Conservation (phyloP, 2,888 invertebrate genomes). For the Bhutanitis thaidina region DNA sequence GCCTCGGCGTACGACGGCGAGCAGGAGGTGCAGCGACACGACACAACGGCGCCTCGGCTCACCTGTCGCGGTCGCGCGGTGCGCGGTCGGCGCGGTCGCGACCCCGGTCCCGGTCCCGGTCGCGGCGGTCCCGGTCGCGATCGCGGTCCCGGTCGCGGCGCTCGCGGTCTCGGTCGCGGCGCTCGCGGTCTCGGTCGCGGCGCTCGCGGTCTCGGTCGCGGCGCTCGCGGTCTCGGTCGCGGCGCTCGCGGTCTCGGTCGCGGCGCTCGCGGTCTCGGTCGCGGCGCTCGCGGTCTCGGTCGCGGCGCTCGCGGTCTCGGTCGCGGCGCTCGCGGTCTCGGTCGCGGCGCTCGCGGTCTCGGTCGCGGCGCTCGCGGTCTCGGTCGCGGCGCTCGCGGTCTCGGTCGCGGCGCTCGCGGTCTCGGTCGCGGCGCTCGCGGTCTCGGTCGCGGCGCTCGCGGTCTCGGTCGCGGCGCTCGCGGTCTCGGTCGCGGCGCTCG, state of each 20-base stretch:
- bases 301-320: constrained; percentile 45
- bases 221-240: constrained; percentile 46
- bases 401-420: constrained; percentile 38
- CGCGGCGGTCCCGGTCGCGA: constrained; percentile 31
- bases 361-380: constrained; percentile 41
- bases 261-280: constrained; percentile 28
- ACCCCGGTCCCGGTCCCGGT: constrained; percentile 37
- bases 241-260: constrained; percentile 22
- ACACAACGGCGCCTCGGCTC: too few species aligned
- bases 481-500: constrained; percentile 46
- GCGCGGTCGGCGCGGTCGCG: constrained; percentile 32
- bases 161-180: constrained; percentile 28
- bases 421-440: constrained; percentile 25
- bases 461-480: constrained; percentile 44
- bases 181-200: constrained; percentile 28
- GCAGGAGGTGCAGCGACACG: too few species aligned
- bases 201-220: constrained; percentile 46
- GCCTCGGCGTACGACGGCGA: too few species aligned
- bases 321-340: constrained; percentile 27
- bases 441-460: constrained; percentile 37
- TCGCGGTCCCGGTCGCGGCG: constrained; percentile 27
- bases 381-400: constrained; percentile 46
- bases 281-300: constrained; percentile 44
- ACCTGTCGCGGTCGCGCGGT: constrained; percentile 13
- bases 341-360: constrained; percentile 26